Evolutionary conservation across 2,113 vertebrate genomes (phyloP), one percentile per base, ranked within the genome.

Genomic region (Carassius auratus): DNA sequence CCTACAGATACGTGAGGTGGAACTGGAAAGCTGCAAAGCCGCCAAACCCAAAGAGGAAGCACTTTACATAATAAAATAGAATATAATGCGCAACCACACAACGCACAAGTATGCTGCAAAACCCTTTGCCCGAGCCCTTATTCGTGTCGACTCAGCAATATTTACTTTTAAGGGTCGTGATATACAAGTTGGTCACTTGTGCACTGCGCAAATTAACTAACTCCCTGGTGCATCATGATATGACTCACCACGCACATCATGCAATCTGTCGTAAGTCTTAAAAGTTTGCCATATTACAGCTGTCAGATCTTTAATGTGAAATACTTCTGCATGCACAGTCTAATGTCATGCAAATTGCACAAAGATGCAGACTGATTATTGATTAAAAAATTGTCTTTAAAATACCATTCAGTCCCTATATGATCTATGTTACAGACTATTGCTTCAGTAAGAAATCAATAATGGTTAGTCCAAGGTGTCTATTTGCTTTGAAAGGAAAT

Each of bases 401-500:
- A 57, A 36, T 6, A 38, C n/a, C 0, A 68, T 55, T 55, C 23
- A 36, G 15, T 69, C 19, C 6, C 17, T 69, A 69, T 36, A 23
- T 21, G n/a, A 23, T 23, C 12, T 62, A 14, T 17, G 9, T 4
- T 23, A 14, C 7, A 30, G 7, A 1, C 45, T 82, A 52, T 68
- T 69, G 61, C 15, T 62, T 30, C 74, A 52, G 14, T 33, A 15
- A 66, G 42, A 57, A 21, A 79, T 59, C 84, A 88, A 84, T 87
- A 87, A 90, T 76, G 89, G 91, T 91, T 94, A 92, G 92, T 91
- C 88, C 90, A 94, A 94, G 88, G 90, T 92, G 96, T 94, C 94
- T 93, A 95, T 95, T 90, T 92, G 95, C 93, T 95, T 93, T 94
- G 76, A 91, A 92, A 93, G 85, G 76, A 92, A 92, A 93, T 86